Base-by-base conservation (phyloP, 2,113 vertebrate species). In the Clarias gariepinus region DNA sequence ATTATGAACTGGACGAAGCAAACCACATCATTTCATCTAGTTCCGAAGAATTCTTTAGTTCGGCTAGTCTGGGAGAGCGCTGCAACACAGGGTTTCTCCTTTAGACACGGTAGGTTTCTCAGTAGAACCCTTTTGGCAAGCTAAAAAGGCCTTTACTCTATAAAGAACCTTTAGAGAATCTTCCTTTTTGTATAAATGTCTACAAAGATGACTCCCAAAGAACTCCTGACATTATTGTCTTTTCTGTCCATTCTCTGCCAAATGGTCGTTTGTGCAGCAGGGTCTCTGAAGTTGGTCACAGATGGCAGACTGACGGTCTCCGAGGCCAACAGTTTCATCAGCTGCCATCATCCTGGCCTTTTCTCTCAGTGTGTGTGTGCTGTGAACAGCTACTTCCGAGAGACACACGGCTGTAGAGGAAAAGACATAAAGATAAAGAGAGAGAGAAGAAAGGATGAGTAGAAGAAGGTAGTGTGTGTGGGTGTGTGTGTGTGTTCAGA, bases 241-340 rank as follows among this genome's bases (percentile, higher is more conserved):
- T 83, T 73, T 78, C 33, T 78, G 47, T 83, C 41, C 18, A 36
- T 80, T 60, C 25, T 81, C n/a, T 74, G 36, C 41, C 82, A 90
- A 87, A 85, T 79, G 85, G 89, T 87, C 76, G 73, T 89, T 88
- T 90, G 86, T 84, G 89, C 89, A 88, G 86, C 47, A 58, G 79
- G 52, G 53, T 81, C 85, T 89, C 61, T 88, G 78, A 82, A 47
- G 85, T 47, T 77, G 78, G 85, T 80, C 89, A 87, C 89, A 91
- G 83, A 83, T 88, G 88, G 81, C 76, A 86, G 66, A 83, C 69
- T 28, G 53, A 84, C n/a, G 52, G 82, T 77, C 74, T 81, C 30
- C 33, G 47, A 57, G 73, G 71, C 53, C 19, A 73, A 58, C 33
- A 63, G 30, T 87, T 66, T 86, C 69, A 86, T 89, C 85, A 89